Conservation (phyloP, 2,888 invertebrate species). For the Proisotoma minuta region DNA sequence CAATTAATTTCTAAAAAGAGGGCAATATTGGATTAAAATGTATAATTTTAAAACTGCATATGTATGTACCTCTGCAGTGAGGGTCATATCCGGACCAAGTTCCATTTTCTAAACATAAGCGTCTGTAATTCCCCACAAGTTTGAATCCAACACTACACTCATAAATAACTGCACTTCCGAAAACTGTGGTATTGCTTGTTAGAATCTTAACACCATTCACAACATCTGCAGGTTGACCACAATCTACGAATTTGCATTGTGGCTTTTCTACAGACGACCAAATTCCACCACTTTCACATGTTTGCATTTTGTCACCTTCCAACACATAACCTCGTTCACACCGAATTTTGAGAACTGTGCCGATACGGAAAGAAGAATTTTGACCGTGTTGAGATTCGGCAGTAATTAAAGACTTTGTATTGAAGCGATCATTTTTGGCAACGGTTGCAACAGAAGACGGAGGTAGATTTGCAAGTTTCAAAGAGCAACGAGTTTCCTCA, state of each 20-base stretch:
- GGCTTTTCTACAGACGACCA: slow-evolving; percentile 66
- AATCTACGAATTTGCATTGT: slow-evolving; percentile 77
- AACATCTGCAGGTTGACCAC: slow-evolving; percentile 68
- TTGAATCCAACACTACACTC: slow-evolving; percentile 76
- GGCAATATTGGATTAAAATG: not conserved
- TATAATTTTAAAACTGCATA: not conserved
- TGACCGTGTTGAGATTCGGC: slow-evolving; percentile 57
- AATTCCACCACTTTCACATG: slow-evolving; percentile 76
- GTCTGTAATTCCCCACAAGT: slow-evolving; percentile 73
- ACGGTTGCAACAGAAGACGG: slow-evolving; percentile 81
- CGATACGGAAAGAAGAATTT: slow-evolving; percentile 76
- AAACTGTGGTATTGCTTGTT: slow-evolving; percentile 81
- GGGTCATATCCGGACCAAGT: slow-evolving; percentile 85
- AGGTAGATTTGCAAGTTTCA: slow-evolving; percentile 71
- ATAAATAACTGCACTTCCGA: slow-evolving; percentile 78
- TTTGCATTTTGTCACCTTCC: slow-evolving; percentile 75
- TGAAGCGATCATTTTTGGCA: slow-evolving; percentile 84
- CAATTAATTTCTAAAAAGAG: slow-evolving; percentile 67
- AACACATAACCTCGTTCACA: slow-evolving; percentile 87
- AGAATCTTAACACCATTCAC: slow-evolving; percentile 71
- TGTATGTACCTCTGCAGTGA: slow-evolving; percentile 64
- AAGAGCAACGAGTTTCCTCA: slow-evolving; percentile 65
- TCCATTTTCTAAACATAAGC: slow-evolving; percentile 80
- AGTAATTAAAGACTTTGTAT: slow-evolving; percentile 72
- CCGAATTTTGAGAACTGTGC: slow-evolving; percentile 78